Base-by-base conservation (phyloP, 2,797 vertebrate genomes). In the Coracias cyanogaster region DNA sequence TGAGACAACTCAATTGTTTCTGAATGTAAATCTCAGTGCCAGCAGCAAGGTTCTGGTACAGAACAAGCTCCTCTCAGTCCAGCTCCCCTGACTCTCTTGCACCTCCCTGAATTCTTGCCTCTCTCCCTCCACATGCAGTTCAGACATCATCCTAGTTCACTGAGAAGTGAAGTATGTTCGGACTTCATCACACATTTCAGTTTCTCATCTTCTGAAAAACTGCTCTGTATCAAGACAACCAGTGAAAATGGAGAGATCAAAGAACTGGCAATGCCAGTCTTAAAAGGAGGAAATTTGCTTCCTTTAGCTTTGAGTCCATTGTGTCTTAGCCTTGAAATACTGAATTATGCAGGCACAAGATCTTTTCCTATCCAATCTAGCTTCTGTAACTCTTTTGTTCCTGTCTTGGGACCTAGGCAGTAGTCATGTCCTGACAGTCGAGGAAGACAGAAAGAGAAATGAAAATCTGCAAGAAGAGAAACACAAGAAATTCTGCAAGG, bases 401-500 rank as follows among this genome's bases (percentile, higher is more conserved):
- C 60, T 87, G 12, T 86, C 48, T 92, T 94, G 57, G 51, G 48
- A 62, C 43, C 41, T 67, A 98, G 98, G 80, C 46, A 80, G 85
- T 1, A 82, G 70, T 13, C 79, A 96, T 2, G 19, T 45, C 35
- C 52, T 87, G 61, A 48, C 89, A 6, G 7, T 87, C 0, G 45
- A 79, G 11, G 74, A 96, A 21, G 97, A 94, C 52, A 22, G 3
- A 37, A 20, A 10, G 3, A 86, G 2, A 3, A 37, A 83, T 1
- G 97, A 98, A 7, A 65, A 57, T 2, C 51, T 61, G 5, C 8
- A 70, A 7, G 98, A 99, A 4, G 43, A 86, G 4, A 98, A 98
- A 45, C 98, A 99, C 35, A n/a, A 55, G 4, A 94, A 67, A 14
- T 73, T 99, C 52, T 98, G 92, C 95, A 99, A 99, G 97, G 99